phyloP scores from a whole-genome alignment of 2,888 invertebrate species.

The Phengaris alcon region DNA sequence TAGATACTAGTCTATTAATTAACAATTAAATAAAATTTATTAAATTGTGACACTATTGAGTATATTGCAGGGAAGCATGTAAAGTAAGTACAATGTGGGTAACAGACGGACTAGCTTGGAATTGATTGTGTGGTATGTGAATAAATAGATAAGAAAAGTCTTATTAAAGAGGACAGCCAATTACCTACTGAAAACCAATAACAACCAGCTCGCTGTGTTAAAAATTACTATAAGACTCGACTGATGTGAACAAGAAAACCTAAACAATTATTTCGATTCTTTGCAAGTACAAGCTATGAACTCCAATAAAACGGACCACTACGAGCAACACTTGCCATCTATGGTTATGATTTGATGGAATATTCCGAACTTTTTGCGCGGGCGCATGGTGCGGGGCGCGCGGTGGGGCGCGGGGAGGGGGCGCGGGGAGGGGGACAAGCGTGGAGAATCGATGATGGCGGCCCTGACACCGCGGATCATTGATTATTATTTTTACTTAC shows the following conservation, averaged over 20 bases:
- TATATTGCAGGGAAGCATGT: too few relatives aligned
- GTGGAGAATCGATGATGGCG: constrained; percentile 17
- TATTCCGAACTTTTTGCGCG: constrained; percentile 13
- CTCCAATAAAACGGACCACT: background rate
- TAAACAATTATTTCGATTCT: background rate
- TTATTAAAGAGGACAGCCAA: too few relatives aligned
- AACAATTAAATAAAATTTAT: too few relatives aligned
- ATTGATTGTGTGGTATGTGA: too few relatives aligned
- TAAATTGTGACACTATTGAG: too few relatives aligned
- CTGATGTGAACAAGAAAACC: background rate
- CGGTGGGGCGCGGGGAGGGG: background rate
- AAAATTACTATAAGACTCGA: too few relatives aligned
- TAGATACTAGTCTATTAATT: too few relatives aligned
- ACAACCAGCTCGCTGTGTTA: too few relatives aligned
- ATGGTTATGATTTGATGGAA: background rate
- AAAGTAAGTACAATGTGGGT: too few relatives aligned
- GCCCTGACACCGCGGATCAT: constrained; percentile 22
- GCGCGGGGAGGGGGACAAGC: background rate
- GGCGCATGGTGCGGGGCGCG: background rate
- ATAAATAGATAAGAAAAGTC: too few relatives aligned
- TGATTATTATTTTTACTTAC: constrained; percentile 21
- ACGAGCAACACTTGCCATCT: background rate
- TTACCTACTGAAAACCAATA: too few relatives aligned
- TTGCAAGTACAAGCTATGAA: background rate
- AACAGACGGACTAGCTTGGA: too few relatives aligned